Conservation (phyloP, 2,113 vertebrate genomes). For the Neodontobutis hainanensis region DNA sequence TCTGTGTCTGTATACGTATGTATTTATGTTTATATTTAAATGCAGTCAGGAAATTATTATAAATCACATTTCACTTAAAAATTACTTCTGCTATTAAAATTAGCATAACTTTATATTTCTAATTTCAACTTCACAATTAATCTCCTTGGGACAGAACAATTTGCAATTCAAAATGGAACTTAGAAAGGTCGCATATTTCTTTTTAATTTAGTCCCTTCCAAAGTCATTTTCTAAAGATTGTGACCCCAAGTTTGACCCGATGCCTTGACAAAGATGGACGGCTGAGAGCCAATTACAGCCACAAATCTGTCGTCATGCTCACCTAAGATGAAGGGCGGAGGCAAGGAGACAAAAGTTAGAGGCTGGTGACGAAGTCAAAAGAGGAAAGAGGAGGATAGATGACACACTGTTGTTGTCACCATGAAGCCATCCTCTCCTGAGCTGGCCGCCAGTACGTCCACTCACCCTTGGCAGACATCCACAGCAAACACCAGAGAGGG, state of each 20-base stretch:
- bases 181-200: not conserved
- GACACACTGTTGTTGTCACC: slow-evolving; percentile 22
- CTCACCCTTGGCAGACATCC: slow-evolving; percentile 55
- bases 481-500: slow-evolving; percentile 31
- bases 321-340: slow-evolving; percentile 63
- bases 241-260: slow-evolving; percentile 44
- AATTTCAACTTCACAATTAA: too few species aligned
- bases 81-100: too few species aligned
- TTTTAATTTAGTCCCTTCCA: not conserved
- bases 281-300: slow-evolving; percentile 32
- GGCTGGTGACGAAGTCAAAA: slow-evolving; percentile 28
- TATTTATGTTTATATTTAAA: too few species aligned
- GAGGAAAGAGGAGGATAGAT: slow-evolving; percentile 29
- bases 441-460: slow-evolving; percentile 25
- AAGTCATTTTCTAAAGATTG: not conserved
- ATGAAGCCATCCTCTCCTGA: slow-evolving; percentile 50
- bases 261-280: slow-evolving; percentile 53
- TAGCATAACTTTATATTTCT: too few species aligned
- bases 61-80: too few species aligned
- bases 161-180: not conserved
- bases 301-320: slow-evolving; percentile 58
- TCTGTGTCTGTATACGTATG: too few species aligned
- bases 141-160: too few species aligned
- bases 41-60: too few species aligned
- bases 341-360: slow-evolving; percentile 37